A percentile compares a stretch with the other conserved stretches of the same genome.
These are phyloP conservation scores for Bemisia tabaci DNA, from an alignment of 1,140 invertebrate genomes.

Conservation along the genomic window DNA sequence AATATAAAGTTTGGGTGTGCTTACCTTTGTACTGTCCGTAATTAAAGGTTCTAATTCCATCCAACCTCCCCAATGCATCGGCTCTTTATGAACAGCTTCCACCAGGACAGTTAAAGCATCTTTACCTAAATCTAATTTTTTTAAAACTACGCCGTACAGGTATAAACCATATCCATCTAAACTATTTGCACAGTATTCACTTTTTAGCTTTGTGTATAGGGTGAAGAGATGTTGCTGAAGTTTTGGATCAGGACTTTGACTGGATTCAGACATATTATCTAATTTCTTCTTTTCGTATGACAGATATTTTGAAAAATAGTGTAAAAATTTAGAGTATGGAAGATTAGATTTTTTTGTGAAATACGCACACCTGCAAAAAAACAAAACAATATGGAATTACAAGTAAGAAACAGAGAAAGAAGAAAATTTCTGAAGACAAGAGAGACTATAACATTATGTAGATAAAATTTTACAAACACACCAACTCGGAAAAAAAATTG, in stretches of 20 bases:
- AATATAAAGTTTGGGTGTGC: too few species aligned
- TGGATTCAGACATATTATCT: background rate
- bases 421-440: too few species aligned
- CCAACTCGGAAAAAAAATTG: too few species aligned
- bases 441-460: too few species aligned
- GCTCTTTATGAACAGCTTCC: constrained; percentile 58
- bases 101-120: constrained; percentile 62
- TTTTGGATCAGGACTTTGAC: background rate
- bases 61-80: constrained; percentile 88
- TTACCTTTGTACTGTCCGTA: constrained; percentile 45
- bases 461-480: too few species aligned
- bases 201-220: background rate
- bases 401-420: too few species aligned
- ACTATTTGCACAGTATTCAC: constrained; percentile 24
- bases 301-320: background rate
- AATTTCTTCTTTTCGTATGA: background rate
- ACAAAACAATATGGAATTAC: too few species aligned
- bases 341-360: background rate
- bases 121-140: constrained; percentile 65
- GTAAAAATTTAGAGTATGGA: background rate
- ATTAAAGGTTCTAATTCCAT: constrained; percentile 77
- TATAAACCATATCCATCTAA: constrained; percentile 82
- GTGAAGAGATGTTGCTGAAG: background rate
- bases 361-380: background rate
- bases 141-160: constrained; percentile 80